Base-by-base conservation (phyloP, 35 echinoderm and acorn worm species). In the Ophioderma brevispina region DNA sequence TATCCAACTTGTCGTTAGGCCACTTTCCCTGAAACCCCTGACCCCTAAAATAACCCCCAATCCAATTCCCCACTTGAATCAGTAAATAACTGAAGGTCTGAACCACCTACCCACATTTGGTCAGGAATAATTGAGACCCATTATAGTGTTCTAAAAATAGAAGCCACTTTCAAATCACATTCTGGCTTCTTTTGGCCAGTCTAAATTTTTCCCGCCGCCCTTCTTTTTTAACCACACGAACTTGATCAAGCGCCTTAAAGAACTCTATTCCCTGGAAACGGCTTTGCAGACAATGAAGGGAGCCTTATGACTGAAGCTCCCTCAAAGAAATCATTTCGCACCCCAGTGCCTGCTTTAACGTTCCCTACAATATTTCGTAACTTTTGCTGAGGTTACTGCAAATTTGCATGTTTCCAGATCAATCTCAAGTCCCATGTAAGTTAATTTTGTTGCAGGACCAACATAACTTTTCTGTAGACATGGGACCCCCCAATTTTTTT, bases 141-240 rank as follows among this genome's bases (percentile, higher is more conserved):
- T n/a, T 81, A n/a, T 25, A 39, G 14, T 38, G 36, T 81, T 40
- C 33, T 36, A 78, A 32, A 78, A 78, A 78, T 78, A 78, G 55
- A 1, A 76, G 37, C 81, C 89, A 91, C 38, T 37, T 64, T 31
- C 36, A 33, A 84, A 17, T 41, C 85, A 81, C 11, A 70, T 55
- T n/a, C n/a, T 91, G n/a, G 76, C 39, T 13, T 41, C 89, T 23
- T 18, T 17, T 34, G 56, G 41, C n/a, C 13, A 91, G 31, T 8
- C 64, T 76, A 23, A 82, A 40, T 42, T 75, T 84, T 18, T 78
- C 19, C 31, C 50, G n/a, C n/a, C n/a, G n/a, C 30, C 34, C 30
- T 33, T 36, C 77, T 3, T 0, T 77, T 35, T 0, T 50, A 39
- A 0, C 78, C 49, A 11, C 15, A 34, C 15, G 78, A n/a, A n/a